These are phyloP conservation scores for Penaeus vannamei DNA, from an alignment of 1,140 invertebrate species.

Conservation along the genomic window DNA sequence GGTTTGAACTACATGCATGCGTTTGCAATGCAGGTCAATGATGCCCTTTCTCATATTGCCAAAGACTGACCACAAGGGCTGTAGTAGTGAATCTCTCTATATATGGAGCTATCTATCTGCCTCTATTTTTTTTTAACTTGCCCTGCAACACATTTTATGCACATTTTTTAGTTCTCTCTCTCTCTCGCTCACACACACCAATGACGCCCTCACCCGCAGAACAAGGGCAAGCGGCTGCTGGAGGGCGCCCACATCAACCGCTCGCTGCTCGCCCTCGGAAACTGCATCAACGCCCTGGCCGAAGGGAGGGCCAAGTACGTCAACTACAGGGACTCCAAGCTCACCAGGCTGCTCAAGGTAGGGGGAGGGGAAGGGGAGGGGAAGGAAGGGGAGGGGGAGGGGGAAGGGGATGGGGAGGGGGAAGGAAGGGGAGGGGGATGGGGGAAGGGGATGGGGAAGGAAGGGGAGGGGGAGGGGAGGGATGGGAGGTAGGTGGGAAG, in stretches of 20 bases:
- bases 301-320: conserved; percentile 82
- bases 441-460: conserved; percentile 72
- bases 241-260: conserved; percentile 97
- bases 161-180: neutral
- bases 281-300: conserved; percentile 94
- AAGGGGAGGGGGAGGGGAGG: conserved; percentile 85
- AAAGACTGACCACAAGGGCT: too few species aligned
- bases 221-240: conserved; percentile 89
- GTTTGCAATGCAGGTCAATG: too few species aligned
- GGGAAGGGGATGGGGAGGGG: too few species aligned
- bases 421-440: too few species aligned
- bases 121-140: too few species aligned
- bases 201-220: conserved; percentile 73
- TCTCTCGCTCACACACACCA: too few species aligned
- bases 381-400: too few species aligned
- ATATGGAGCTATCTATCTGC: too few species aligned
- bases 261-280: conserved; percentile 90
- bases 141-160: too few species aligned
- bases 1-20: too few species aligned
- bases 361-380: neutral
- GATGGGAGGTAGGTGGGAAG: neutral
- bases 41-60: too few species aligned
- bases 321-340: conserved; percentile 95
- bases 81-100: too few species aligned
- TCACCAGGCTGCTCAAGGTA: conserved; percentile 76